phyloP scores from a whole-genome alignment of 2,797 vertebrate species.

The Thaleichthys pacificus region DNA sequence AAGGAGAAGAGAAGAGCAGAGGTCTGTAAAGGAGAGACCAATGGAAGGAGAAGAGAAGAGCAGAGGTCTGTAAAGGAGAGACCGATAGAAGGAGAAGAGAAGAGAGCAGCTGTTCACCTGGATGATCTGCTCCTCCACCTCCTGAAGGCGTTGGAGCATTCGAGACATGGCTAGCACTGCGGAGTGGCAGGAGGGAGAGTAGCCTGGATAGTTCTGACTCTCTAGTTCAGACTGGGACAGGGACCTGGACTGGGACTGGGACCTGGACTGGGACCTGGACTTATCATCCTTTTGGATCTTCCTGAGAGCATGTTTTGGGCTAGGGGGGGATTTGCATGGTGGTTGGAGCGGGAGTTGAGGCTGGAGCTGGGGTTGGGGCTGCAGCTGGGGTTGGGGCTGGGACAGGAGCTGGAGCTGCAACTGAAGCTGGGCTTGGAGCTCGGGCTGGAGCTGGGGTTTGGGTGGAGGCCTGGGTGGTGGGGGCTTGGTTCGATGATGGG shows the following conservation, averaged over 20 bases:
- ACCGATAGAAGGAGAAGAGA: neutral
- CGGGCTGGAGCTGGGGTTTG: slow-evolving; percentile 47
- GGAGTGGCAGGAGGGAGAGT: slow-evolving; percentile 73
- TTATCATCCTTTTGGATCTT: slow-evolving; percentile 73
- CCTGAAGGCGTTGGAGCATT: slow-evolving; percentile 90
- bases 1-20: neutral
- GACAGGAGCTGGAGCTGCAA: slow-evolving; percentile 49
- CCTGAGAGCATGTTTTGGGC: slow-evolving; percentile 67
- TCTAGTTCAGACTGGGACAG: slow-evolving; percentile 61
- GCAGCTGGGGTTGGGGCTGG: neutral
- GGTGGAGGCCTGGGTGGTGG: slow-evolving; percentile 71
- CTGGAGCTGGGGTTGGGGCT: neutral
- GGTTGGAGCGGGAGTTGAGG: slow-evolving; percentile 65
- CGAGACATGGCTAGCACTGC: slow-evolving; percentile 84
- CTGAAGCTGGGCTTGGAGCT: slow-evolving; percentile 56
- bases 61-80: neutral
- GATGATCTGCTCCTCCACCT: slow-evolving; percentile 90
- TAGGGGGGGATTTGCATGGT: slow-evolving; percentile 58
- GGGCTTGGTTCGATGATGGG: slow-evolving; percentile 44
- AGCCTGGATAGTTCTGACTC: slow-evolving; percentile 64
- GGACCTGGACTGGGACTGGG: slow-evolving; percentile 55
- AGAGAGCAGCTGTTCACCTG: slow-evolving; percentile 82
- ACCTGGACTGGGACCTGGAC: slow-evolving; percentile 36
- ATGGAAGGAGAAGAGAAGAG: neutral
- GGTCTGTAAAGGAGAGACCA: neutral